Conservation (phyloP, 2,797 vertebrate species). For the Triplophysa yarkandensis region DNA sequence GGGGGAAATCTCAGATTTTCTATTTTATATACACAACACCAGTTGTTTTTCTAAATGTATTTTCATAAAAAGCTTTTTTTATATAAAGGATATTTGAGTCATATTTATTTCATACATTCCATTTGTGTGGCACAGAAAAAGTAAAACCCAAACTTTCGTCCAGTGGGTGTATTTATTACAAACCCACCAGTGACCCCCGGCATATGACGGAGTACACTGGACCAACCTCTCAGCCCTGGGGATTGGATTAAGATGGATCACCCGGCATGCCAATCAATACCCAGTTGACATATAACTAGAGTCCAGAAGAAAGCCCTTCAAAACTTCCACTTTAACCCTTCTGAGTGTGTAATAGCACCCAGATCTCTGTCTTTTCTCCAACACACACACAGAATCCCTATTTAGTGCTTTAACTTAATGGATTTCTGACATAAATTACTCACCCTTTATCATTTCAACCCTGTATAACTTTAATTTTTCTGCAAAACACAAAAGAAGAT, state of each 20-base stretch:
- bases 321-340: conserved; percentile 54
- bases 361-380: conserved; percentile 50
- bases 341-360: conserved; percentile 50
- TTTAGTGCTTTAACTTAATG: too few relatives aligned
- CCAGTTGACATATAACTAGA: conserved; percentile 65
- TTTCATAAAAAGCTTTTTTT: too few relatives aligned
- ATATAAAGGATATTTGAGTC: too few relatives aligned
- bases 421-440: too few relatives aligned
- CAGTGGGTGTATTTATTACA: not conserved
- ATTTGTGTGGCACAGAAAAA: too few relatives aligned
- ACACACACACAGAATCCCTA: conserved; percentile 23
- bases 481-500: too few relatives aligned
- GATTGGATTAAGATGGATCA: conserved; percentile 70
- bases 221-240: conserved; percentile 19
- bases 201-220: conserved; percentile 12
- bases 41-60: too few relatives aligned
- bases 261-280: conserved; percentile 67
- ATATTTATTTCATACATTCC: too few relatives aligned
- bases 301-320: conserved; percentile 53
- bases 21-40: not conserved
- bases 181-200: not conserved
- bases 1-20: not conserved
- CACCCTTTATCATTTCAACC: too few relatives aligned
- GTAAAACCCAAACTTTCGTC: not conserved
- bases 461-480: too few relatives aligned